Evolutionary conservation across 2,797 vertebrate genomes (phyloP).

Genomic region (Rhynchotus rufescens): DNA sequence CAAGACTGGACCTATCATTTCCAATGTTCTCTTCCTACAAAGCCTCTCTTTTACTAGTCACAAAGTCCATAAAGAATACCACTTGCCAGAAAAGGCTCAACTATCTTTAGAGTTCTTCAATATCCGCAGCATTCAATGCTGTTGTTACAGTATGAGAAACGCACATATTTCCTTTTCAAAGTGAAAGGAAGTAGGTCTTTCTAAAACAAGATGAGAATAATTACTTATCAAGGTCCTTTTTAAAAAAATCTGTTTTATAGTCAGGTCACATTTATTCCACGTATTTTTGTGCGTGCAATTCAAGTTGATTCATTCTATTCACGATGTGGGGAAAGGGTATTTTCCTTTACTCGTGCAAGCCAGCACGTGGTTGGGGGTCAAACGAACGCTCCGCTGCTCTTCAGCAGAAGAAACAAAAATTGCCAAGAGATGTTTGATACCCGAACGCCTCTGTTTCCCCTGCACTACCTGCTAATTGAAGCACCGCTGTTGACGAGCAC

Average conservation of each 20-base stretch:
- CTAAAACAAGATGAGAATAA: constrained; percentile 46
- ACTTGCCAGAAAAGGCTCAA: not conserved
- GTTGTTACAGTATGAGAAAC: not conserved
- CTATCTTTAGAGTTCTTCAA: not conserved
- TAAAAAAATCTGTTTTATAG: constrained; percentile 22
- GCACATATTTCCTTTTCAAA: constrained; percentile 11
- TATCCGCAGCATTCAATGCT: not conserved
- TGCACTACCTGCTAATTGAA: constrained; percentile 15
- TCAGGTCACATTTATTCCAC: constrained; percentile 34
- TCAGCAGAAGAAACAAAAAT: not conserved
- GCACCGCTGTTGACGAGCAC: not conserved
- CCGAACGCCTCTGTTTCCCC: not conserved
- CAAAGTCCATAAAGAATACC: not conserved
- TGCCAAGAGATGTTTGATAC: not conserved
- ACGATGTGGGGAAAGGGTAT: not conserved
- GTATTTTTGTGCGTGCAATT: not conserved
- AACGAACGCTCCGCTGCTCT: not conserved
- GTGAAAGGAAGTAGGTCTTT: not conserved
- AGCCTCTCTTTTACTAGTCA: not conserved
- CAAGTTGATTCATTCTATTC: constrained; percentile 37
- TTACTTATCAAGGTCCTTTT: constrained; percentile 55
- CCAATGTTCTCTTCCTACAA: accelerated
- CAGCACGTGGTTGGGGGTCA: not conserved
- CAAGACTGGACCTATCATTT: not conserved
- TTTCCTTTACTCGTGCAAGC: not conserved